phyloP scores from a whole-genome alignment of 2,113 vertebrate genomes.

The Motacilla alba region DNA sequence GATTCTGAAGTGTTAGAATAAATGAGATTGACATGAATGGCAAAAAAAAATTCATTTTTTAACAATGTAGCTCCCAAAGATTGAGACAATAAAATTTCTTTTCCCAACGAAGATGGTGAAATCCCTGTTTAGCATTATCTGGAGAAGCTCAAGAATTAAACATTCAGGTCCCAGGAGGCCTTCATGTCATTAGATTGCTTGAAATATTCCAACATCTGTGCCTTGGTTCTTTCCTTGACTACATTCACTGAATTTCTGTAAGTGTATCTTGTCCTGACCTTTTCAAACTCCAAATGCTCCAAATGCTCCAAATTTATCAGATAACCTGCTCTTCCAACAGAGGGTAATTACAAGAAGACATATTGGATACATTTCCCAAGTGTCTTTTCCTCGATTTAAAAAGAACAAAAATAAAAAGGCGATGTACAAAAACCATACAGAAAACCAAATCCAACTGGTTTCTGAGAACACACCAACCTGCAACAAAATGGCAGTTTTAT shows the following conservation, averaged over 20 bases:
- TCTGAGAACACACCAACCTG: constrained; percentile 77
- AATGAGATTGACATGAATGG: neutral
- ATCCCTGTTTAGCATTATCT: neutral
- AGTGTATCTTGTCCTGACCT: neutral
- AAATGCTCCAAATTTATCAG: neutral
- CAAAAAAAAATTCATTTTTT: neutral
- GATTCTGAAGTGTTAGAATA: neutral
- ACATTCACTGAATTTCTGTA: neutral
- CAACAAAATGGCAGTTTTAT: constrained; percentile 85
- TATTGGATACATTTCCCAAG: neutral
- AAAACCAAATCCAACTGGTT: neutral
- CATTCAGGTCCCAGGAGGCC: neutral
- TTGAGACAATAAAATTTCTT: neutral
- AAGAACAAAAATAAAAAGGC: neutral
- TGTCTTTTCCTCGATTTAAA: neutral
- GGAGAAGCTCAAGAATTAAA: neutral
- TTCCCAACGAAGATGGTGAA: neutral
- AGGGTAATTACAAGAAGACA: neutral
- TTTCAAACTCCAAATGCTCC: too few species aligned
- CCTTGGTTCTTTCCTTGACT: neutral
- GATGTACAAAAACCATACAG: neutral
- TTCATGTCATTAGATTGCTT: neutral
- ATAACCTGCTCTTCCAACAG: neutral
- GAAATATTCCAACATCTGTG: neutral
- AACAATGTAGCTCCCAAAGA: neutral